Conservation (phyloP, 2,113 vertebrate genomes). For the Excalfactoria chinensis region DNA sequence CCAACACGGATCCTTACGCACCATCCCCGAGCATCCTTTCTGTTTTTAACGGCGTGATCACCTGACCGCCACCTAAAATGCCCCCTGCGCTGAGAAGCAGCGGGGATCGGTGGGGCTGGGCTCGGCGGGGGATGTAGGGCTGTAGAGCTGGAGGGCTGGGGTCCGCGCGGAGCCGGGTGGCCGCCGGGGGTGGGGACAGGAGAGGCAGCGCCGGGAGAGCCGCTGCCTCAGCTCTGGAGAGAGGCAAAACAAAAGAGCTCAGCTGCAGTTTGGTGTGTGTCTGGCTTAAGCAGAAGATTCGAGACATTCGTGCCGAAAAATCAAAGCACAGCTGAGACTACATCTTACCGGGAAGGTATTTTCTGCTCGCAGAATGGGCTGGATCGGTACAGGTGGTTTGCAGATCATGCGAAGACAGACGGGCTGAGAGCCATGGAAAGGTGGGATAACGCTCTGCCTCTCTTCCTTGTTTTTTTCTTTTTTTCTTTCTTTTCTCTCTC, state of each 20-base stretch:
- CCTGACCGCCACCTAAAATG: constrained; percentile 70
- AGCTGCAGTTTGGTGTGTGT: constrained; percentile 78
- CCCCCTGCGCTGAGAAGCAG: background rate
- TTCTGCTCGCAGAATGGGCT: constrained; percentile 70
- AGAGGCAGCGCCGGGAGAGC: constrained; percentile 63
- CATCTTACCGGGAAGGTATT: constrained; percentile 59
- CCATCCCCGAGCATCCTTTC: constrained; percentile 43
- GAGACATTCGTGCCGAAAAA: constrained; percentile 72
- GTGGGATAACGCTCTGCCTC: constrained; percentile 68
- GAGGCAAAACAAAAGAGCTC: constrained; percentile 84
- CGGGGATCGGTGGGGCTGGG: constrained; percentile 39
- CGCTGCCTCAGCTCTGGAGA: constrained; percentile 77
- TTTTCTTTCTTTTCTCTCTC: background rate
- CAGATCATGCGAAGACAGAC: constrained; percentile 67
- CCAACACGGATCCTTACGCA: constrained; percentile 44
- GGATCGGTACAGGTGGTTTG: constrained; percentile 84
- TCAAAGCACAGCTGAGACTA: constrained; percentile 70
- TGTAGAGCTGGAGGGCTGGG: background rate
- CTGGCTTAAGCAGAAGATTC: constrained; percentile 78
- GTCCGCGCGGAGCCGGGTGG: constrained; percentile 46
- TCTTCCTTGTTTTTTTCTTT: background rate
- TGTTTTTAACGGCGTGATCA: constrained; percentile 61
- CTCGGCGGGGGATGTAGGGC: background rate
- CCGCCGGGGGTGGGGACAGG: constrained; percentile 67
- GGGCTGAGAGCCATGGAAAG: constrained; percentile 79